These are phyloP conservation scores for Erpobdella octoculata DNA, from an alignment of 2,888 invertebrate species.

Conservation along the genomic window DNA sequence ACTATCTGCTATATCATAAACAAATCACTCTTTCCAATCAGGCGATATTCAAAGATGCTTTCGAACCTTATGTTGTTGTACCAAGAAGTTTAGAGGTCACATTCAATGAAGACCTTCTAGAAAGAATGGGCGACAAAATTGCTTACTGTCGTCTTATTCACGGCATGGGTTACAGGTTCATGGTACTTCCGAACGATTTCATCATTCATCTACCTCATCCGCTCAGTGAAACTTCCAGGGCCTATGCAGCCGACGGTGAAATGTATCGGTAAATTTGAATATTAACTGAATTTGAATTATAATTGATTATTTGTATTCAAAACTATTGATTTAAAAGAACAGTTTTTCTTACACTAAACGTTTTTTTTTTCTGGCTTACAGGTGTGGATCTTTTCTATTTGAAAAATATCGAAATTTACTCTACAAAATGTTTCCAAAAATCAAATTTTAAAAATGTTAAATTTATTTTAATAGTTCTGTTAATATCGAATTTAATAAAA, in stretches of 20 bases:
- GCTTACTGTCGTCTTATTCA: constrained; percentile 32
- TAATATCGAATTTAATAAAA: background rate
- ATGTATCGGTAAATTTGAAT: background rate
- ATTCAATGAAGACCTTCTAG: constrained; percentile 33
- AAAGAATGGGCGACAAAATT: constrained; percentile 37
- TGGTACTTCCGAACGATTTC: constrained; percentile 30
- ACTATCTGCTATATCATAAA: background rate
- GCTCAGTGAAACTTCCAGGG: constrained; percentile 20
- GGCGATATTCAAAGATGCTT: constrained; percentile 32
- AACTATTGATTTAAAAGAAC: background rate
- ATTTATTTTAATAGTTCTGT: background rate
- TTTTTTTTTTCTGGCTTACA: constrained; percentile 19
- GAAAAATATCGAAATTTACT: constrained; percentile 29
- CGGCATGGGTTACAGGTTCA: constrained; percentile 31
- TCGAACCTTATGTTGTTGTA: constrained; percentile 35
- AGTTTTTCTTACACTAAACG: background rate
- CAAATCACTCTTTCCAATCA: background rate
- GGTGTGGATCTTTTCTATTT: constrained; percentile 27
- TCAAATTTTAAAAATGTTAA: background rate
- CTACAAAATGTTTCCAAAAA: background rate
- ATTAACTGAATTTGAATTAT: background rate
- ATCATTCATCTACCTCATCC: constrained; percentile 34
- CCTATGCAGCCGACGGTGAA: background rate
- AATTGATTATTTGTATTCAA: background rate
- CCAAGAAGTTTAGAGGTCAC: constrained; percentile 15